Conservation (phyloP, 1,140 invertebrate species). For the Drosophila novamexicana region DNA sequence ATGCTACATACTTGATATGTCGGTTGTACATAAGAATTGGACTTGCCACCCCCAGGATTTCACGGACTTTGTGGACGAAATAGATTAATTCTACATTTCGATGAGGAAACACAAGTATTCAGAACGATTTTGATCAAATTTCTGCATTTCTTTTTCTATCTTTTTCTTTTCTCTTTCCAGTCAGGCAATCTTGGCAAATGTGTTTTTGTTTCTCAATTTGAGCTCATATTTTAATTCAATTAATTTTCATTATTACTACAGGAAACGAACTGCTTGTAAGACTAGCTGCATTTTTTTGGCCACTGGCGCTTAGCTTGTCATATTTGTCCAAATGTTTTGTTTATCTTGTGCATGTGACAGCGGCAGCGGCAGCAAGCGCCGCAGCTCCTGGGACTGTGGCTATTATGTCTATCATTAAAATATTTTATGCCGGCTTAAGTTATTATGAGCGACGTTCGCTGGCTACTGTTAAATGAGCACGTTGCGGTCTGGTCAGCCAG, state of each 20-base stretch:
- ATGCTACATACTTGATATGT: slow-evolving; percentile 13
- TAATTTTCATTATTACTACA: no score
- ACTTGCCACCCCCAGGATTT: no score
- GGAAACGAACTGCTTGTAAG: no score
- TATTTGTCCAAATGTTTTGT: slow-evolving; percentile 42
- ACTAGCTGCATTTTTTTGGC: not conserved
- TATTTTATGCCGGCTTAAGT: slow-evolving; percentile 78
- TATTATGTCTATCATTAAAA: slow-evolving; percentile 78
- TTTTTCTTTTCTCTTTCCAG: no score
- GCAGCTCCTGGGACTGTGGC: slow-evolving; percentile 6
- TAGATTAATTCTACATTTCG: no score
- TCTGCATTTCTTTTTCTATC: no score
- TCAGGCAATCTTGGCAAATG: no score
- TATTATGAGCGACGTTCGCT: slow-evolving; percentile 73
- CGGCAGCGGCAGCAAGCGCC: slow-evolving; percentile 10
- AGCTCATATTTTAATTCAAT: no score
- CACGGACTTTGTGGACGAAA: no score
- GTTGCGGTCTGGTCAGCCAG: slow-evolving; percentile 60
- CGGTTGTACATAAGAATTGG: not conserved
- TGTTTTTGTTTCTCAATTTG: no score
- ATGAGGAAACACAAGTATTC: no score
- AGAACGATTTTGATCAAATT: no score
- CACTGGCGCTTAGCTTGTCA: not conserved
- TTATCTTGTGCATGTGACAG: slow-evolving; percentile 19
- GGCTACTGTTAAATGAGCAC: slow-evolving; percentile 83